phyloP scores from a whole-genome alignment of 2,888 invertebrate species.

The Strigamia crassipes region DNA sequence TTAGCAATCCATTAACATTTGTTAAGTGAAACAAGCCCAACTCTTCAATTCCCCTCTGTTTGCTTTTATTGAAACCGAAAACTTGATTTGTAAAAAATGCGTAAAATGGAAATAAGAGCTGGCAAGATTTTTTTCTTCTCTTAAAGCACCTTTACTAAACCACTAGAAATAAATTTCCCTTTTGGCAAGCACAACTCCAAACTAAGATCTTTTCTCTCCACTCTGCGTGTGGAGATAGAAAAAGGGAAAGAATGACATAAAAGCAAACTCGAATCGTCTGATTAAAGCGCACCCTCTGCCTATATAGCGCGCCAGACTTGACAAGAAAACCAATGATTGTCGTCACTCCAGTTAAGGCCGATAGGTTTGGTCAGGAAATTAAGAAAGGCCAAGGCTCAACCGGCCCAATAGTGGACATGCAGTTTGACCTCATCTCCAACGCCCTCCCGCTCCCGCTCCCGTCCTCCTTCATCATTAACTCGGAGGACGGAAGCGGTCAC shows the following conservation, averaged over 20 bases:
- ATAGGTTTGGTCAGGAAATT: constrained; percentile 28
- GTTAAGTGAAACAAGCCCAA: background rate
- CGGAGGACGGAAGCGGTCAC: background rate
- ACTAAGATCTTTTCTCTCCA: background rate
- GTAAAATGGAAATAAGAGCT: background rate
- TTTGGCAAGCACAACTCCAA: background rate
- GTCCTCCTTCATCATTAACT: constrained; percentile 6
- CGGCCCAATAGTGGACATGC: constrained; percentile 27
- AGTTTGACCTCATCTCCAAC: background rate
- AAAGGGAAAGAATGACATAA: background rate
- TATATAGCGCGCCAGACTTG: background rate
- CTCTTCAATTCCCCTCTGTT: background rate
- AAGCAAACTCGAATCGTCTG: background rate
- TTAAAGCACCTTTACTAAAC: constrained; percentile 1
- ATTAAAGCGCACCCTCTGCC: constrained; percentile 17
- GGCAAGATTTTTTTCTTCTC: too few species aligned
- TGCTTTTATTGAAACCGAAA: background rate
- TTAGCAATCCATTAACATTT: background rate
- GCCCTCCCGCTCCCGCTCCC: background rate
- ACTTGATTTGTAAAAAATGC: background rate
- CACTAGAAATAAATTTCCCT: background rate
- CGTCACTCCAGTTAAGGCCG: constrained; percentile 26
- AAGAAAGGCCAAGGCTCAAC: constrained; percentile 30
- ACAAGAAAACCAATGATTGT: constrained; percentile 35
- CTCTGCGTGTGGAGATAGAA: background rate